Evolutionary conservation across 2,113 vertebrate genomes (phyloP).

Genomic region (Myanophis thanlyinensis): DNA sequence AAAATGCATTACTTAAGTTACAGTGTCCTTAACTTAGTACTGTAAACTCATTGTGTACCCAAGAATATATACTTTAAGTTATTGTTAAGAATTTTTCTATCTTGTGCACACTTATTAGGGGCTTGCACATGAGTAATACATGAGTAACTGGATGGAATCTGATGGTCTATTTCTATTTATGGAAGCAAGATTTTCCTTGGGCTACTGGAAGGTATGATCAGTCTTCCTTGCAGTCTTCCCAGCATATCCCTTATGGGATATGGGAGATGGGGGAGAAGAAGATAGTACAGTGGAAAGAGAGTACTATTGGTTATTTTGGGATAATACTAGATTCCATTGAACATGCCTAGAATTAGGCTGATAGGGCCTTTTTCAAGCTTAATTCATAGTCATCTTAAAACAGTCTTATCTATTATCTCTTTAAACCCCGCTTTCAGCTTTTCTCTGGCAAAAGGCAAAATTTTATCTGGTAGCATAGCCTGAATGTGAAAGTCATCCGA

Average conservation of each 20-base stretch:
- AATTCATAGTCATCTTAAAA: constrained; percentile 17
- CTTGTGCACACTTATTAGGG: not conserved
- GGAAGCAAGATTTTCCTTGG: not conserved
- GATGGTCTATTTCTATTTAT: not conserved
- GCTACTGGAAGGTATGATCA: not conserved
- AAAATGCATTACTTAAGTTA: constrained; percentile 41
- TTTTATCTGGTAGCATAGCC: not conserved
- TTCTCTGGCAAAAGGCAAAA: constrained; percentile 17
- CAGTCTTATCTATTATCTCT: not conserved
- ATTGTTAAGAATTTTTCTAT: not conserved
- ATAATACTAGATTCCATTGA: not conserved
- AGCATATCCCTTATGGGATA: not conserved
- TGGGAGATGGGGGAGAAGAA: not conserved
- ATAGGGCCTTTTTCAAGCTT: not conserved
- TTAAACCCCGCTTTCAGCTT: constrained; percentile 4
- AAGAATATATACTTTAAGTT: not conserved
- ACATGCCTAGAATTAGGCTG: not conserved
- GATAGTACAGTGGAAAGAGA: not conserved
- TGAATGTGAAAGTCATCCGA: not conserved
- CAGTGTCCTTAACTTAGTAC: not conserved
- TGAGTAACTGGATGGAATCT: not conserved
- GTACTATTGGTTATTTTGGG: not conserved
- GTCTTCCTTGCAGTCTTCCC: not conserved
- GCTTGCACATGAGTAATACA: not conserved
- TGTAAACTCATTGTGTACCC: not conserved